Evolutionary conservation across 1,140 invertebrate genomes (phyloP).

Genomic region (Harpegnathos saltator): DNA sequence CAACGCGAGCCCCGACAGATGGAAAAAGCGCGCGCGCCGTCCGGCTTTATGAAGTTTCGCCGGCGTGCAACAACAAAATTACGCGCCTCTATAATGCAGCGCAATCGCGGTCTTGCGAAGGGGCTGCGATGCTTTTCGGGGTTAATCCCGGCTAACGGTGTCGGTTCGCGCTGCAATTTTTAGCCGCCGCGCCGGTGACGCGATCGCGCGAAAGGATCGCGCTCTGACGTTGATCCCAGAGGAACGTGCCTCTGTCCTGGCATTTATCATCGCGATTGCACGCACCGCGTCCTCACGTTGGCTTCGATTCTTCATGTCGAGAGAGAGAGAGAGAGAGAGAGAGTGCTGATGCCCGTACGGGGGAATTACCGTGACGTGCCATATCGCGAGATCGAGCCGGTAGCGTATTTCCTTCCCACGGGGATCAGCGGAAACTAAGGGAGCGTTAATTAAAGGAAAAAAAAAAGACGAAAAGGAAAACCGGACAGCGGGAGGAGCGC

Average conservation of each 20-base stretch:
- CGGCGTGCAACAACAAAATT: constrained; percentile 44
- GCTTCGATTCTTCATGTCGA: too few species aligned
- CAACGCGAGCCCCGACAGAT: constrained; percentile 49
- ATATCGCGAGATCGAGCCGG: background rate
- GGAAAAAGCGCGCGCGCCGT: constrained; percentile 18
- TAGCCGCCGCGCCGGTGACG: constrained; percentile 10
- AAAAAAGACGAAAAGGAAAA: too few species aligned
- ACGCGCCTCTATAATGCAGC: constrained; percentile 45
- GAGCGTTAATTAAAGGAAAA: constrained; percentile 35
- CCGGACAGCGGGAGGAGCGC: background rate
- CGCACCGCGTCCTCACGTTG: constrained; percentile 3
- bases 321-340: too few species aligned
- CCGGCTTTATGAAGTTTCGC: constrained; percentile 37
- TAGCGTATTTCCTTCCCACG: background rate
- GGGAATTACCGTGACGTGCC: constrained; percentile 22
- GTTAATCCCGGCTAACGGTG: constrained; percentile 21
- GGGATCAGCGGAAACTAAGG: background rate
- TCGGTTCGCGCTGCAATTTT: constrained; percentile 39
- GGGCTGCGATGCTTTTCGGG: constrained; percentile 7
- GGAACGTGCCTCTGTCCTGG: background rate
- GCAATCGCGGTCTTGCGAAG: constrained; percentile 31
- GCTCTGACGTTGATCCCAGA: constrained; percentile 29
- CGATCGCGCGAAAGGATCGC: constrained; percentile 20
- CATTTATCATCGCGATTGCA: constrained; percentile 28
- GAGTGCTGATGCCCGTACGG: too few species aligned